Conservation (phyloP, 2,888 invertebrate species). For the Lacanobia oleracea region DNA sequence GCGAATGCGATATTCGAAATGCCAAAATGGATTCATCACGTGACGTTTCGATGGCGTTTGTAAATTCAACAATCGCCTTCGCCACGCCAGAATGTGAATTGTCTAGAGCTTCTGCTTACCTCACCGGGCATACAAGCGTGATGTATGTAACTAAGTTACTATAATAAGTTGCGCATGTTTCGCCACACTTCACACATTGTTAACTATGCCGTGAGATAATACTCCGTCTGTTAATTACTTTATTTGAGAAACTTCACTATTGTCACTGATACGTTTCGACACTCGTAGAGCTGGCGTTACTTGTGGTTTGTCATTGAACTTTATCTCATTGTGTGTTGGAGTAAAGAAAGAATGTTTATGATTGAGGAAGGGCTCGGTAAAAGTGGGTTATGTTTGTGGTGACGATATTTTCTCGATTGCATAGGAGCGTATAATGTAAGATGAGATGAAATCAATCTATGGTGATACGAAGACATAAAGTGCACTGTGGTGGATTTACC, state of each 20-base stretch:
- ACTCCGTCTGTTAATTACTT: slow-evolving; percentile 37
- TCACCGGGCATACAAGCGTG: background rate
- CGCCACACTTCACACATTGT: slow-evolving; percentile 36
- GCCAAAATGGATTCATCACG: no score
- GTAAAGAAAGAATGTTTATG: background rate
- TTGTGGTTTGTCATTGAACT: slow-evolving; percentile 39
- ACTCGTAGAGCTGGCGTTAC: background rate
- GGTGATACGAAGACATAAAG: background rate
- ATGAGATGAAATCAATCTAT: background rate
- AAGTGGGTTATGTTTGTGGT: slow-evolving; percentile 12
- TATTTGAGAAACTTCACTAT: slow-evolving; percentile 44
- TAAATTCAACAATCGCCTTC: no score
- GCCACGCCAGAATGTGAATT: no score
- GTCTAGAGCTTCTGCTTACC: background rate
- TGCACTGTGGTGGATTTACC: background rate
- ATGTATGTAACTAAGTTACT: background rate
- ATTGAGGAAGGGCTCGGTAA: slow-evolving; percentile 28
- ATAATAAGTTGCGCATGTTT: background rate
- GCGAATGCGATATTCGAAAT: no score
- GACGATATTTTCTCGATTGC: background rate
- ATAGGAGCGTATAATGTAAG: background rate
- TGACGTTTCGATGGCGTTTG: no score
- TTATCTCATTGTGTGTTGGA: slow-evolving; percentile 4
- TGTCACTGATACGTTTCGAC: slow-evolving; percentile 45
- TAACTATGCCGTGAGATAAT: slow-evolving; percentile 44